A percentile compares a stretch with the other conserved stretches of the same genome.
These are phyloP conservation scores for Pilophorus perplexus DNA, from an alignment of 2,888 invertebrate genomes.

Conservation along the genomic window DNA sequence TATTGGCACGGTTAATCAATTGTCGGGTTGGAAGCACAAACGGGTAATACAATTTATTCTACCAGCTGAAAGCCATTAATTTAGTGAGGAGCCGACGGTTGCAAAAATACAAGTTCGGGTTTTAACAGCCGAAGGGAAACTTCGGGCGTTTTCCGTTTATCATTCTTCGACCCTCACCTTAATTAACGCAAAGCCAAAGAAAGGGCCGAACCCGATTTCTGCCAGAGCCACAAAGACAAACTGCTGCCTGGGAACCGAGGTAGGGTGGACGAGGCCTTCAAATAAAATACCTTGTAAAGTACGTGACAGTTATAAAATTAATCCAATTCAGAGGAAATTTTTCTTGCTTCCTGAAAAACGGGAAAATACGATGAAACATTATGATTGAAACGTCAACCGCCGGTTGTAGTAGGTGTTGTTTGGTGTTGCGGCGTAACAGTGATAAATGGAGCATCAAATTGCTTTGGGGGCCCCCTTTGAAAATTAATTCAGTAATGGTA, in stretches of 20 bases:
- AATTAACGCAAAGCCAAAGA: slow-evolving; percentile 2
- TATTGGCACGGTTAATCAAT: too few relatives aligned
- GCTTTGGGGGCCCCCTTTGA: not conserved
- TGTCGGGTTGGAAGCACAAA: too few relatives aligned
- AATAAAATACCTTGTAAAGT: not conserved
- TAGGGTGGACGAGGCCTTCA: not conserved
- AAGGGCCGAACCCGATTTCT: not conserved
- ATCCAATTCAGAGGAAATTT: slow-evolving; percentile 8
- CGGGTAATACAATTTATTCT: not conserved
- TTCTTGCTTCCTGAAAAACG: not conserved
- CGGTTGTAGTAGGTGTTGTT: slow-evolving; percentile 10
- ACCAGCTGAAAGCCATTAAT: too few relatives aligned
- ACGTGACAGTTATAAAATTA: slow-evolving; percentile 13
- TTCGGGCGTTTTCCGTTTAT: slow-evolving; percentile 9
- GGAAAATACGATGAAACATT: slow-evolving; percentile 10
- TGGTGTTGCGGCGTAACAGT: slow-evolving; percentile 5
- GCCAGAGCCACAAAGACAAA: slow-evolving; percentile 1
- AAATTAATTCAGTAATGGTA: not conserved
- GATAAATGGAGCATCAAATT: slow-evolving; percentile 19
- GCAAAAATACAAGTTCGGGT: not conserved
- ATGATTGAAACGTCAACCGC: slow-evolving; percentile 15
- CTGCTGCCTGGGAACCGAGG: not conserved
- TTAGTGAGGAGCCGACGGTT: not conserved
- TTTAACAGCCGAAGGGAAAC: not conserved
- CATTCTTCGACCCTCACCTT: slow-evolving; percentile 15